Evolutionary conservation across 2,113 vertebrate species (phyloP), one percentile per base, ranked within the genome.

Genomic region (Maccullochella peelii): DNA sequence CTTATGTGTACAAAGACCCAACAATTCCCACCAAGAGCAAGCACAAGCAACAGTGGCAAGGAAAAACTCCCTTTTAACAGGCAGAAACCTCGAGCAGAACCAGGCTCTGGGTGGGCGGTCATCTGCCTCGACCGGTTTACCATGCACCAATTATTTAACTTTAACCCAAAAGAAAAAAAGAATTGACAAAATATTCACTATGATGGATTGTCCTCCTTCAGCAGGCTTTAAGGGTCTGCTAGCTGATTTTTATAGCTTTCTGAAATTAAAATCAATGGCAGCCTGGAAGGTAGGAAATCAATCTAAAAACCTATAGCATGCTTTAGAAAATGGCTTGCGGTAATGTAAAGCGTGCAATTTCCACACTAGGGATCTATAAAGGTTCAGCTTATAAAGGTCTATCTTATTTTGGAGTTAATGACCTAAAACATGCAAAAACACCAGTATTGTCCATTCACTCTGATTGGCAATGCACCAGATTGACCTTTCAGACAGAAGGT

Each of bases 251-350:
- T 81, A 68, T 18, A 77, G 59, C 21, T 70, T 36, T 38, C 27
- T 81, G 36, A 74, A 83, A 78, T 82, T 40, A 83, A 86, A 88
- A 82, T 86, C 71, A 79, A 75, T 79, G n/a, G 20, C 23, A 40
- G 25, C 61, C 38, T 67, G 10, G 15, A 44, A 38, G 62, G 69
- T 55, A 36, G 9, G 5, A 80, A 52, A 82, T 86, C 33, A 55
- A 82, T 85, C 40, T 76, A 16, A 71, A 88, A 86, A 30, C 52
- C 62, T 62, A 55, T 65, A 52, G 55, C 50, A 76, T 14, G 58
- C 50, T 84, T 68, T 79, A 36, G 49, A 79, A 79, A 74, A 80
- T 42, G 5, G 8, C 71, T 68, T 71, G 12, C 3, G 15, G 0
- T 73, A 38, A 77, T 77, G 18, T 86, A 59, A 83, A 74, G 68